Conservation (phyloP, 2,888 invertebrate species). For the Chloroclysta siterata region DNA sequence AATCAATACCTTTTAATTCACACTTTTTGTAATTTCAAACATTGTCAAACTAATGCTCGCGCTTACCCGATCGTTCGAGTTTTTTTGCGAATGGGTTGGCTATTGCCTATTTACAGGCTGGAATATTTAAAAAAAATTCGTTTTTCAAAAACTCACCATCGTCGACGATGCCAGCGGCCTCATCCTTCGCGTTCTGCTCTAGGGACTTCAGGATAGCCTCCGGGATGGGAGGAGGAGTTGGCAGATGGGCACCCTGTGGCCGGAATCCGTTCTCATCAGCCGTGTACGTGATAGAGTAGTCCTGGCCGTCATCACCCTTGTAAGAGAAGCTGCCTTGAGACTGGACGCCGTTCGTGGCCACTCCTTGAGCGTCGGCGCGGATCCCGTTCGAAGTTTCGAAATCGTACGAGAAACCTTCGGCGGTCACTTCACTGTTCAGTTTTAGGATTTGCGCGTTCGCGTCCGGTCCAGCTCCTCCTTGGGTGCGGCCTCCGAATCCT, state of each 20-base stretch:
- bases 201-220: conserved; percentile 77
- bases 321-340: conserved; percentile 79
- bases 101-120: no score
- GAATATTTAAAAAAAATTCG: conserved; percentile 34
- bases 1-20: no score
- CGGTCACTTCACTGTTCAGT: conserved; percentile 74
- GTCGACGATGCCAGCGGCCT: conserved; percentile 78
- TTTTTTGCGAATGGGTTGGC: no score
- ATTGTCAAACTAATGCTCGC: no score
- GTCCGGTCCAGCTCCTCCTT: conserved; percentile 57
- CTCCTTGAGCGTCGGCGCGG: conserved; percentile 76
- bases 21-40: no score
- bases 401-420: conserved; percentile 77
- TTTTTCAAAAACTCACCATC: conserved; percentile 71
- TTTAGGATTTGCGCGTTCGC: conserved; percentile 74
- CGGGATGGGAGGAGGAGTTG: conserved; percentile 80
- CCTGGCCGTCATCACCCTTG: conserved; percentile 81
- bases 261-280: conserved; percentile 81
- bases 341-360: conserved; percentile 78
- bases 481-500: conserved; percentile 47
- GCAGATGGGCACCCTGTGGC: conserved; percentile 77
- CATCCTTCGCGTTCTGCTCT: conserved; percentile 81
- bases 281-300: conserved; percentile 79
- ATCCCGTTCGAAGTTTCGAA: conserved; percentile 81
- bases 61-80: no score